phyloP scores from a whole-genome alignment of 2,797 vertebrate genomes.

The Natrix natrix region DNA sequence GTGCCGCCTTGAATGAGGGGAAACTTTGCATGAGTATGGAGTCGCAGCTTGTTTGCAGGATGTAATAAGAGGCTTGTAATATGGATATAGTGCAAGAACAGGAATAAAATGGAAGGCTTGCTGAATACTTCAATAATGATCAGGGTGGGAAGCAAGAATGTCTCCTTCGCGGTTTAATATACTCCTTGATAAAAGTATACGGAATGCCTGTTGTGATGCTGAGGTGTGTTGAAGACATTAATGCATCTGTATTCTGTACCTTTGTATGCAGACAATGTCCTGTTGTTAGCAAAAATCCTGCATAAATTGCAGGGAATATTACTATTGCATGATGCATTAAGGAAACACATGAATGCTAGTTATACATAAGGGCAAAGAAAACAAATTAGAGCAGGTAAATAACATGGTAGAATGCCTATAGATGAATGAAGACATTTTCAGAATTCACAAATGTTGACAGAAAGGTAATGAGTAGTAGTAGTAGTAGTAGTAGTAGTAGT shows the following conservation, averaged over 20 bases:
- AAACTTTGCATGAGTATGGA: neutral
- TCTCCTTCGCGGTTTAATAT: neutral
- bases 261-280: neutral
- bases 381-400: neutral
- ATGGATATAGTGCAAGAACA: neutral
- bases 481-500: neutral
- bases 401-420: neutral
- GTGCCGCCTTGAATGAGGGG: neutral
- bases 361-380: neutral
- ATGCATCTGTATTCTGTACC: neutral
- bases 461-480: neutral
- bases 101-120: neutral
- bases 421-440: neutral
- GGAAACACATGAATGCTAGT: neutral
- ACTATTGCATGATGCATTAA: neutral
- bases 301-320: neutral
- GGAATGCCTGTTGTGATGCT: neutral
- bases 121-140: neutral
- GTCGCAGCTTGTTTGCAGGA: neutral
- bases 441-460: neutral
- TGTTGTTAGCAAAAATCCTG: neutral
- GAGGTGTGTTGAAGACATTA: neutral
- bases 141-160: neutral
- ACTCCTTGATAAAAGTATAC: neutral
- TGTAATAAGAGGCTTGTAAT: neutral